These are phyloP conservation scores for Ophthalmolycus amberensis DNA, from an alignment of 2,113 vertebrate species.

Conservation along the genomic window DNA sequence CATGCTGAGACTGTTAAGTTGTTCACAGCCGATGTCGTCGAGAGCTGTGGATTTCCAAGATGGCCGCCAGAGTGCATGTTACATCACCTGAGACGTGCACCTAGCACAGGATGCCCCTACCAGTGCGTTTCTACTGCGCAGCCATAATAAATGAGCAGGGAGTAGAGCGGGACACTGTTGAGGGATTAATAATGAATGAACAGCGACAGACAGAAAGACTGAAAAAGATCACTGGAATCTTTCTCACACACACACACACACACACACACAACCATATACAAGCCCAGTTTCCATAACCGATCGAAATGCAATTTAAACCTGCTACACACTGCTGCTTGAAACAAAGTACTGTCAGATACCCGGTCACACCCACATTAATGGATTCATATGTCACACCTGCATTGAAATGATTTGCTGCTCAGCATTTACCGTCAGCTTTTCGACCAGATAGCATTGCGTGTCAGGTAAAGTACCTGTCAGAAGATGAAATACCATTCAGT, in stretches of 20 bases:
- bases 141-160: conserved; percentile 40
- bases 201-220: neutral
- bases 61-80: conserved; percentile 23
- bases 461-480: neutral
- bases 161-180: neutral
- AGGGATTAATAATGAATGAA: conserved; percentile 27
- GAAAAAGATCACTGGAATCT: neutral
- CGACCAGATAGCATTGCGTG: neutral
- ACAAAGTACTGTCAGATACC: neutral
- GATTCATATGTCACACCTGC: neutral
- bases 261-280: neutral
- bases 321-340: neutral
- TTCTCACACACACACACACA: neutral
- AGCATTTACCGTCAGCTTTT: no score
- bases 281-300: neutral
- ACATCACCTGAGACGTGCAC: conserved; percentile 18
- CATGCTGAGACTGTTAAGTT: neutral
- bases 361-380: neutral
- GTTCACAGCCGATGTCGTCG: neutral
- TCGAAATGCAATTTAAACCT: neutral
- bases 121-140: neutral
- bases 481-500: neutral
- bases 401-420: no score
- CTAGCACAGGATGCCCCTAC: neutral
- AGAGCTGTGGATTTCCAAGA: conserved; percentile 2